A percentile compares a stretch with the other conserved stretches of the same genome.
Conservation (phyloP, 2,888 invertebrate genomes). For the Hypsopygia costalis region DNA sequence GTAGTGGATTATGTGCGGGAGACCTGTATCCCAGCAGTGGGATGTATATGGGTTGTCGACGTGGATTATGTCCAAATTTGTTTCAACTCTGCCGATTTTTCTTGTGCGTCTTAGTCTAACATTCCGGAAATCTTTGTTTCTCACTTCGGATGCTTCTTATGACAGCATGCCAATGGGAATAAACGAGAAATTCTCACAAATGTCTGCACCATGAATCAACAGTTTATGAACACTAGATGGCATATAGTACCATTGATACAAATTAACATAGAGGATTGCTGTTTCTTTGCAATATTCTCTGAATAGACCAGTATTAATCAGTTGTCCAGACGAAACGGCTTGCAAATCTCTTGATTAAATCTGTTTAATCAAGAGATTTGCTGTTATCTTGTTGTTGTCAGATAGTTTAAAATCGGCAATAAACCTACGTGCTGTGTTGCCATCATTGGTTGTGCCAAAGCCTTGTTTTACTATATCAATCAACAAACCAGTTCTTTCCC, state of each 20-base stretch:
- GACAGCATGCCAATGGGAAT: constrained; percentile 15
- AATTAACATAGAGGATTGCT: constrained; percentile 4
- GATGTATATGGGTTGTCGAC: no score
- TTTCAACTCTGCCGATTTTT: constrained; percentile 13
- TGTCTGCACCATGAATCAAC: constrained; percentile 15
- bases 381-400: no score
- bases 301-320: constrained; percentile 1
- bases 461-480: background rate
- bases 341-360: constrained; percentile 8
- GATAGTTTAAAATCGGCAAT: no score
- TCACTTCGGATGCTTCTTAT: constrained; percentile 15
- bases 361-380: no score
- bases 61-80: constrained; percentile 4
- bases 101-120: constrained; percentile 12
- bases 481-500: background rate
- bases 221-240: constrained; percentile 13
- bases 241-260: constrained; percentile 15
- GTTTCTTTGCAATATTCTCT: constrained; percentile 10
- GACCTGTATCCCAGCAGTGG: no score
- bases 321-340: constrained; percentile 7
- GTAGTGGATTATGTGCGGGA: no score
- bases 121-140: constrained; percentile 16
- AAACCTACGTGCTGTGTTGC: no score
- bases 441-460: no score
- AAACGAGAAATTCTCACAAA: constrained; percentile 10